phyloP scores from a whole-genome alignment of 2,113 vertebrate species.

The Nanorana parkeri region DNA sequence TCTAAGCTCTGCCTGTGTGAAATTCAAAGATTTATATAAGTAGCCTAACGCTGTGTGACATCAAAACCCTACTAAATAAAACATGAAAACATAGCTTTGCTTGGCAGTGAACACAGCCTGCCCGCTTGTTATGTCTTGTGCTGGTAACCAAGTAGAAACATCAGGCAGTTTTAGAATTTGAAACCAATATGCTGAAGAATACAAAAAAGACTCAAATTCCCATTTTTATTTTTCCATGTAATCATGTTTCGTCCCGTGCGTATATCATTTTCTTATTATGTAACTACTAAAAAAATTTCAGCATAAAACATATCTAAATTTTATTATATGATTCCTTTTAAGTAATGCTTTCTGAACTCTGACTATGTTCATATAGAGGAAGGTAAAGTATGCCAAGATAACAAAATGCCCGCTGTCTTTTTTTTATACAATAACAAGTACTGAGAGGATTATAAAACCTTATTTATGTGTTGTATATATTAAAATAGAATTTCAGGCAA shows the following conservation, averaged over 20 bases:
- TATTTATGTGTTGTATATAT: no score
- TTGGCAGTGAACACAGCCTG: conserved; percentile 21
- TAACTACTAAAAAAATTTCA: no score
- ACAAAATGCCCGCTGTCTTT: no score
- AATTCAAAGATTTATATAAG: conserved; percentile 30
- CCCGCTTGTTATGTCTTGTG: conserved; percentile 27
- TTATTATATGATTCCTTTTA: no score
- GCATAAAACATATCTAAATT: no score
- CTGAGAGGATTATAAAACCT: no score
- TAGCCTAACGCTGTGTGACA: conserved; percentile 43
- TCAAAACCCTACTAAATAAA: conserved; percentile 45
- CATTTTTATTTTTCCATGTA: conserved; percentile 18
- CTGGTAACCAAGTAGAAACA: conserved; percentile 22
- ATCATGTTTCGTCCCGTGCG: neutral
- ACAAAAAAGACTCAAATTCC: neutral
- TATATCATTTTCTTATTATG: no score
- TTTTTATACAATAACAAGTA: no score
- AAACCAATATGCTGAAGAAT: conserved; percentile 3
- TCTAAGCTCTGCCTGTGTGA: conserved; percentile 1
- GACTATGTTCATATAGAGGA: no score
- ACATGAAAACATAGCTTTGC: conserved; percentile 34
- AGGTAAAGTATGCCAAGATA: no score
- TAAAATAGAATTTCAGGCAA: no score
- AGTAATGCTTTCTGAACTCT: no score
- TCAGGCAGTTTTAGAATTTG: neutral